These are phyloP conservation scores for Archips crataeganus DNA, from an alignment of 2,888 invertebrate species.

Conservation along the genomic window DNA sequence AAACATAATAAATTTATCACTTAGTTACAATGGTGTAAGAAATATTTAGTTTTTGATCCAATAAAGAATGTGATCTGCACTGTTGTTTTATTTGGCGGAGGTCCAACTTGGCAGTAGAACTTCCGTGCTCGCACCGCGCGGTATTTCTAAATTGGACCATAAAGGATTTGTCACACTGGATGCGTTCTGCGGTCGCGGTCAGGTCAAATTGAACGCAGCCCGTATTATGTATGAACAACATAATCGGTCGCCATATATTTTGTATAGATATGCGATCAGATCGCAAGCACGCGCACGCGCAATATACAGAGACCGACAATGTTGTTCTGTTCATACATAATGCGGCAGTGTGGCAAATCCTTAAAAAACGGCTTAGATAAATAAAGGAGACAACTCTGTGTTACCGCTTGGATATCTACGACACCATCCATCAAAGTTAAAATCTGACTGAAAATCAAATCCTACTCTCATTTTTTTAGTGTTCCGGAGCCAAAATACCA, in stretches of 20 bases:
- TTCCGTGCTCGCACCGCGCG: not conserved
- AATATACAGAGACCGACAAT: no score
- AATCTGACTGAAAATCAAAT: not conserved
- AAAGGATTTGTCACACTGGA: no score
- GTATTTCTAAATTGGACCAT: not conserved
- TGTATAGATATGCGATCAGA: no score
- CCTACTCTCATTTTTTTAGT: no score
- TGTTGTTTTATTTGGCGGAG: conserved; percentile 5
- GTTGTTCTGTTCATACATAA: no score
- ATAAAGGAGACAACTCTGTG: not conserved
- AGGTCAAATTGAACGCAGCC: no score
- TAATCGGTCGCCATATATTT: no score
- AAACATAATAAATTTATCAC: conserved; percentile 77
- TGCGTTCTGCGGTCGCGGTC: no score
- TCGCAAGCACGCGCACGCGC: no score
- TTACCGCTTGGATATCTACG: not conserved
- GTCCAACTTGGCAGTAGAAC: conserved; percentile 11
- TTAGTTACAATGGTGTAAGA: conserved; percentile 65
- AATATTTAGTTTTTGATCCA: conserved; percentile 20
- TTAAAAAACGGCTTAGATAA: not conserved
- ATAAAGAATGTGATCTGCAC: conserved; percentile 12
- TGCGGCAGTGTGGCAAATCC: no score
- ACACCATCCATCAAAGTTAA: not conserved
- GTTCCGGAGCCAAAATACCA: no score
- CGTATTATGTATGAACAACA: no score